These are phyloP conservation scores for Ia io DNA, from an alignment of 2,113 vertebrate genomes.

Conservation along the genomic window DNA sequence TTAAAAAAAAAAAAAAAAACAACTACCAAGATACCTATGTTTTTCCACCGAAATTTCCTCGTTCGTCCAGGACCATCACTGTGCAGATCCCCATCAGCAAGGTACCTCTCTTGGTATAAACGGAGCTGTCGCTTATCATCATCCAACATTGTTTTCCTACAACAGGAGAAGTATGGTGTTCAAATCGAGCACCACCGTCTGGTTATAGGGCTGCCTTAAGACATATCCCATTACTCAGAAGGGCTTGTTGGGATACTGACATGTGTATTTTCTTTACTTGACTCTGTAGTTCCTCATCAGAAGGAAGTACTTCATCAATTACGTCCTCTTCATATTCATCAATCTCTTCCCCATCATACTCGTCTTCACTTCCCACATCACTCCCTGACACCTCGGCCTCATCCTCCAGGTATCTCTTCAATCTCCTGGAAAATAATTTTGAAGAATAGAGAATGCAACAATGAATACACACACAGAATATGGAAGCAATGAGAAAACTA, in stretches of 20 bases:
- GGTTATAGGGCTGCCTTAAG: rapidly evolving
- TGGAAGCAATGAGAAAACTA: neutral
- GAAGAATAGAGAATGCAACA: neutral
- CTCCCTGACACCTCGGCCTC: constrained; percentile 97
- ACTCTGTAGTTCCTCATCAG: constrained; percentile 90
- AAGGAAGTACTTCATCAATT: constrained; percentile 93
- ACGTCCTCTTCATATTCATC: constrained; percentile 95
- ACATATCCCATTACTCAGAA: neutral
- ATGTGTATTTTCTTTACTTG: constrained; percentile 98
- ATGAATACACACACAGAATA: neutral
- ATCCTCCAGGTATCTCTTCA: constrained; percentile 93
- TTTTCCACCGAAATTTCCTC: constrained; percentile 96
- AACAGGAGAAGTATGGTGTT: neutral
- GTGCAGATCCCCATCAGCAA: constrained; percentile 95
- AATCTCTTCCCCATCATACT: constrained; percentile 87
- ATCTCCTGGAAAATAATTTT: constrained; percentile 78
- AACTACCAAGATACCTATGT: constrained; percentile 85
- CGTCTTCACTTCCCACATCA: constrained; percentile 92
- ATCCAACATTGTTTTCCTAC: constrained; percentile 94
- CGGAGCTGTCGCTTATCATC: constrained; percentile 94
- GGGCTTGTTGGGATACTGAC: constrained; percentile 81
- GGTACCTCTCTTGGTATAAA: constrained; percentile 94
- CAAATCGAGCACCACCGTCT: neutral
- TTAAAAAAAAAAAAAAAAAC: neutral
- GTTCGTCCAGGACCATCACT: constrained; percentile 93